Evolutionary conservation across 2,113 vertebrate genomes (phyloP).

Genomic region (Passer montanus): DNA sequence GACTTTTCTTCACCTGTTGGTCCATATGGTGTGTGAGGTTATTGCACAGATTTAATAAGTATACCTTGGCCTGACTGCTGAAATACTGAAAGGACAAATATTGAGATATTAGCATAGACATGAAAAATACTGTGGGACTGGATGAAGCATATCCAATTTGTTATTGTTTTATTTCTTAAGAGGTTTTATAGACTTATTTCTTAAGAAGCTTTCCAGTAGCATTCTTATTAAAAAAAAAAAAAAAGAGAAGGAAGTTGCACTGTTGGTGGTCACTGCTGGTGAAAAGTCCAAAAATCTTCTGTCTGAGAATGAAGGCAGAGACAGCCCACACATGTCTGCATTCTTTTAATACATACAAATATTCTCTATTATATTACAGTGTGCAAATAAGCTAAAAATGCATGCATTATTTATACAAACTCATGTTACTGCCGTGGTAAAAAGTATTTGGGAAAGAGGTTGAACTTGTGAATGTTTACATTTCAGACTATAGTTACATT

Average conservation of each 20-base stretch:
- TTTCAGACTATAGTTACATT: not conserved
- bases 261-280: conserved; percentile 8
- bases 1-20: not conserved
- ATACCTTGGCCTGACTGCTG: not conserved
- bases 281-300: not conserved
- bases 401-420: conserved; percentile 37
- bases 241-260: not conserved
- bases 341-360: not conserved
- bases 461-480: conserved; percentile 33
- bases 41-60: not conserved
- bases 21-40: not conserved
- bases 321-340: not conserved
- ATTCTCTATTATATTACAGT: not conserved
- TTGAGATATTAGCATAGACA: not conserved
- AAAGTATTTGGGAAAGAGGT: conserved; percentile 13
- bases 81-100: not conserved
- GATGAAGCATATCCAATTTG: not conserved
- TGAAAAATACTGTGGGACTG: not conserved
- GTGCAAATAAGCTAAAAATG: conserved; percentile 26
- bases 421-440: not conserved
- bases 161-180: conserved; percentile 51
- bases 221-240: not conserved
- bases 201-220: conserved; percentile 24
- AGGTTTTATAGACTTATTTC: conserved; percentile 29
- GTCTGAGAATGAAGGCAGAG: not conserved